These are phyloP conservation scores for Hirtodrosophila cameraria DNA, from an alignment of 2,888 invertebrate genomes.

Conservation along the genomic window DNA sequence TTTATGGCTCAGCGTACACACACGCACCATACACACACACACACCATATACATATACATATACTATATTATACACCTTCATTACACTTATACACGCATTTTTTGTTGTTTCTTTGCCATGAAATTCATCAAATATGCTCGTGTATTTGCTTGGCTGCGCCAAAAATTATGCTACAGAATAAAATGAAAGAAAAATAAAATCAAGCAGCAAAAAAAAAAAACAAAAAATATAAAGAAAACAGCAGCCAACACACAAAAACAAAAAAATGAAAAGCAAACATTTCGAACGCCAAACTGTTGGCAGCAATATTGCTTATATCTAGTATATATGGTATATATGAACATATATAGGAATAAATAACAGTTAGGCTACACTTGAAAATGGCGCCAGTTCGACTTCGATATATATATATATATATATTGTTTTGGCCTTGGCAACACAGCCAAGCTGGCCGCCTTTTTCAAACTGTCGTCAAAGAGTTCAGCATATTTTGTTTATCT, in stretches of 20 bases:
- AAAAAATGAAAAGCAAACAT: conserved; percentile 43
- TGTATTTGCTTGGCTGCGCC: conserved; percentile 56
- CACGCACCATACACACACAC: conserved; percentile 9
- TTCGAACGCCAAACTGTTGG: conserved; percentile 1
- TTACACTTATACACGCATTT: conserved; percentile 16
- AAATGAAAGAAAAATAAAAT: conserved; percentile 33
- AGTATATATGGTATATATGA: conserved; percentile 4
- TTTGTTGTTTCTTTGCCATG: conserved; percentile 38
- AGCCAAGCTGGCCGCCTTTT: background rate
- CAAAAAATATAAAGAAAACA: background rate
- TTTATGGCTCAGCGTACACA: conserved; percentile 33
- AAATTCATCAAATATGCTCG: conserved; percentile 57
- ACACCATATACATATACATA: conserved; percentile 10
- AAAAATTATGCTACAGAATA: conserved; percentile 58
- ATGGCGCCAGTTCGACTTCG: conserved; percentile 50
- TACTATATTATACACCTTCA: conserved; percentile 5
- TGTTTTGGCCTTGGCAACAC: conserved; percentile 31
- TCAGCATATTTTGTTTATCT: conserved; percentile 1
- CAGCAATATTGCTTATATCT: conserved; percentile 1
- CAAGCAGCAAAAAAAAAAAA: conserved; percentile 15
- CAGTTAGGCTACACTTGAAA: conserved; percentile 14
- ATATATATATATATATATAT: background rate
- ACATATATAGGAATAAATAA: background rate
- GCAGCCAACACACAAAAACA: background rate
- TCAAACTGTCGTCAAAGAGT: background rate